Evolutionary conservation across 1,140 invertebrate species (phyloP).

Genomic region (Drosophila ficusphila): DNA sequence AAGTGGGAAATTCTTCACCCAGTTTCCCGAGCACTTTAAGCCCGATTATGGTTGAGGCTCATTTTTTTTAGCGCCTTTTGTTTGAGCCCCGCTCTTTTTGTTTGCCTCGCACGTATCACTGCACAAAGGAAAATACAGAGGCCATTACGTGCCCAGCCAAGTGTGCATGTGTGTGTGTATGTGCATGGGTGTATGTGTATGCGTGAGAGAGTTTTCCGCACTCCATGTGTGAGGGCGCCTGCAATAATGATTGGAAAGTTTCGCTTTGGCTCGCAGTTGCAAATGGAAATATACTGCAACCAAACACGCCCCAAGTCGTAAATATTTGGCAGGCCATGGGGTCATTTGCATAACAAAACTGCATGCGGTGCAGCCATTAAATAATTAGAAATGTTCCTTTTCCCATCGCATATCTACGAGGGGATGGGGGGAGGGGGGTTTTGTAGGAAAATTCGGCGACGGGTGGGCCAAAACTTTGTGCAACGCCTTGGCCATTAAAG

Average conservation of each 20-base stretch:
- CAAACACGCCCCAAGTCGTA: conserved; percentile 54
- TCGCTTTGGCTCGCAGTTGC: conserved; percentile 67
- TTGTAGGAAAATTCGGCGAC: not conserved
- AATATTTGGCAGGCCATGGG: conserved; percentile 68
- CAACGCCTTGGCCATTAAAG: conserved; percentile 76
- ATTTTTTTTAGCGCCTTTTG: conserved; percentile 60
- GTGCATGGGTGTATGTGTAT: conserved; percentile 26
- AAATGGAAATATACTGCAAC: conserved; percentile 65
- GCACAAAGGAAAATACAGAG: conserved; percentile 67
- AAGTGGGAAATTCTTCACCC: conserved; percentile 22
- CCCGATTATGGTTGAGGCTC: conserved; percentile 30
- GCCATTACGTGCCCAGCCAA: conserved; percentile 75
- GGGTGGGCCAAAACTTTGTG: conserved; percentile 46
- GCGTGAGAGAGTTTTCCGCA: conserved; percentile 14
- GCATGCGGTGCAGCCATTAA: conserved; percentile 77
- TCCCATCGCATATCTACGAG: conserved; percentile 17
- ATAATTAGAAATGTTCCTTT: conserved; percentile 78
- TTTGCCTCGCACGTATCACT: conserved; percentile 72
- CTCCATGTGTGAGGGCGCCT: conserved; percentile 37
- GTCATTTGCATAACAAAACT: conserved; percentile 82
- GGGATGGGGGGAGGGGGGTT: no score
- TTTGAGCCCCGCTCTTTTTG: conserved; percentile 55
- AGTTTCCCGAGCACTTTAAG: conserved; percentile 57
- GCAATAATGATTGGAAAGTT: conserved; percentile 81
- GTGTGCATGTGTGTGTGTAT: conserved; percentile 41